A percentile compares a stretch with the other conserved stretches of the same genome.
These are phyloP conservation scores for Microdon myrmicae DNA, from an alignment of 2,888 invertebrate species.

Conservation along the genomic window DNA sequence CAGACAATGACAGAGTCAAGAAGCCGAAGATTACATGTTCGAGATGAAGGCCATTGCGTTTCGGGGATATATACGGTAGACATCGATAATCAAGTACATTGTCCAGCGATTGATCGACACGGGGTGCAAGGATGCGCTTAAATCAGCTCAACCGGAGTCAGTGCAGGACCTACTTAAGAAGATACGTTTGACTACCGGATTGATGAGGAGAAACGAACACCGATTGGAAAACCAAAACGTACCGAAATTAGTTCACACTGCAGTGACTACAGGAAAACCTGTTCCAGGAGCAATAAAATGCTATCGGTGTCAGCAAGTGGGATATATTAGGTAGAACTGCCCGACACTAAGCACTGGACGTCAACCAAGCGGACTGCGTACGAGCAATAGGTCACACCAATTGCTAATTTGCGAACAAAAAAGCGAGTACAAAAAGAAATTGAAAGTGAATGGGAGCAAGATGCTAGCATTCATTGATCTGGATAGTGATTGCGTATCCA, in stretches of 20 bases:
- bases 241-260: too few relatives aligned
- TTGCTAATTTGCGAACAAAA: slow-evolving; percentile 3
- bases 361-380: background rate
- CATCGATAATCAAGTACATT: background rate
- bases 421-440: slow-evolving; percentile 1
- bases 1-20: background rate
- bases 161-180: background rate
- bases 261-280: too few relatives aligned
- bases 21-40: slow-evolving; percentile 4
- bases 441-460: slow-evolving; percentile 6
- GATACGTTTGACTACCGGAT: background rate
- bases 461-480: slow-evolving; percentile 8
- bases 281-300: too few relatives aligned
- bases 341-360: background rate
- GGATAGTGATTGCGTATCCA: slow-evolving; percentile 7
- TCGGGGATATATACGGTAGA: too few relatives aligned
- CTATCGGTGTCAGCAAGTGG: slow-evolving; percentile 2
- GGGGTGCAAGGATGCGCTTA: background rate
- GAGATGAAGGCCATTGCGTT: slow-evolving; percentile 2
- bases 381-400: background rate
- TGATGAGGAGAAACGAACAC: too few relatives aligned
- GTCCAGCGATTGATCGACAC: background rate
- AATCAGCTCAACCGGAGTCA: background rate
- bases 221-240: too few relatives aligned
- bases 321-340: too few relatives aligned